phyloP scores from a whole-genome alignment of 2,113 vertebrate species.

The Eubucco bourcierii region DNA sequence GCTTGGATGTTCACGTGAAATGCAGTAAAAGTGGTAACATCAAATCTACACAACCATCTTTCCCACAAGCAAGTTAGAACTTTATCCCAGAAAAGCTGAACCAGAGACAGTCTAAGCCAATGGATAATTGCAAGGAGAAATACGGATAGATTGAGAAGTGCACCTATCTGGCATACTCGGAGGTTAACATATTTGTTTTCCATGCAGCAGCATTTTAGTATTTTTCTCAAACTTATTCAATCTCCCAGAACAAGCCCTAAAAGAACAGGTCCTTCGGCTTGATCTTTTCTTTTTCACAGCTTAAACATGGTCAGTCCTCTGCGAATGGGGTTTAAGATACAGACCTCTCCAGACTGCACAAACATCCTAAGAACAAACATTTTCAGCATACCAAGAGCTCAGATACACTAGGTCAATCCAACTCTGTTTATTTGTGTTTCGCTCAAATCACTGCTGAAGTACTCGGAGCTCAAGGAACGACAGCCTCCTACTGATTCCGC shows the following conservation, averaged over 20 bases:
- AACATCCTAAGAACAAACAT: constrained; percentile 58
- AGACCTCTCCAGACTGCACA: constrained; percentile 38
- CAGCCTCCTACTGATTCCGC: constrained; percentile 34
- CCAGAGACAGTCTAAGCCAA: neutral
- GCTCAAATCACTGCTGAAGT: neutral
- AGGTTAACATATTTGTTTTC: neutral
- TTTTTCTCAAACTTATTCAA: neutral
- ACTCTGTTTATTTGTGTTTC: constrained; percentile 51
- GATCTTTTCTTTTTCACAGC: constrained; percentile 26
- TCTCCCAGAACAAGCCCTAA: neutral
- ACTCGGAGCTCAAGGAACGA: neutral
- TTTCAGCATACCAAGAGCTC: constrained; percentile 59
- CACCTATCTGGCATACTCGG: neutral
- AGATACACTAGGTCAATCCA: constrained; percentile 20
- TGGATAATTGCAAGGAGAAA: neutral
- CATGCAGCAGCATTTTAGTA: neutral
- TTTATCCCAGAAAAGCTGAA: constrained; percentile 1
- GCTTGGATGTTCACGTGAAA: neutral
- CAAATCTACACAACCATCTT: neutral
- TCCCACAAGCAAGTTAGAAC: neutral
- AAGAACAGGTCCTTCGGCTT: neutral
- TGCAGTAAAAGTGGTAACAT: neutral
- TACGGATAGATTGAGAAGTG: neutral
- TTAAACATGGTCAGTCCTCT: neutral
- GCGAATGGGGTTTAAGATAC: neutral